Evolutionary conservation across 2,888 invertebrate species (phyloP), one percentile per base, ranked within the genome.

Genomic region (Nomada goodeniana): DNA sequence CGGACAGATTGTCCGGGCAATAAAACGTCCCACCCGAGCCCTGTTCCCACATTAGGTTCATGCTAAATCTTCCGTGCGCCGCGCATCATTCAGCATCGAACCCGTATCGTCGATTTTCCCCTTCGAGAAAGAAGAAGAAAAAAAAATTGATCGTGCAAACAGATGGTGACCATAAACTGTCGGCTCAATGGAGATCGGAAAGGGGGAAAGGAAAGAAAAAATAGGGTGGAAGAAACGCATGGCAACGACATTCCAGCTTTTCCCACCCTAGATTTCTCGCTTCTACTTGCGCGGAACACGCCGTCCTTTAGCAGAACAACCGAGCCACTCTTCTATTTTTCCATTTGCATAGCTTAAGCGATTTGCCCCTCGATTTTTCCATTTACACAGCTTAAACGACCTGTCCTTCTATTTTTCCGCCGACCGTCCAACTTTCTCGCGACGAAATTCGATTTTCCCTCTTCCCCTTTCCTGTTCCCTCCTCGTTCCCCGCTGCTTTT

Each of bases 301-400:
- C 70, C 76, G 71, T 67, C 80, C 76, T 80, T 82, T 80, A 80
- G 68, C 64, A 11, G 70, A 82, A 70, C 75, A 71, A 52, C 74
- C 59, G 70, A 20, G 74, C 42, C 64, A 73, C 65, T 75, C 76
- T 18, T 80, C 80, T 68, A 80, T 71, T 80, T 82, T 76, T 68
- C 82, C 82, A 82, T 82, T 82, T 82, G 80, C 80, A 80, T 82
- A 82, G 68, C 82, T 82, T 82, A 82, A 82, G 75, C 82, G 82
- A 80, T 80, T 82, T 82, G 76, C 80, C 68, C 64, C 80, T 53
- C 80, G 68, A 76, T 80, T 82, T 82, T 72, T 72, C 82, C 76
- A 80, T 82, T 82, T 80, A 76, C 82, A 76, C 72, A 76, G 64
- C 68, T 76, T 76, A 68, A 82, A 76, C 80, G 68, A 64, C 76